These are phyloP conservation scores for Drosophila suzukii DNA, from an alignment of 1,140 invertebrate species.

Conservation along the genomic window DNA sequence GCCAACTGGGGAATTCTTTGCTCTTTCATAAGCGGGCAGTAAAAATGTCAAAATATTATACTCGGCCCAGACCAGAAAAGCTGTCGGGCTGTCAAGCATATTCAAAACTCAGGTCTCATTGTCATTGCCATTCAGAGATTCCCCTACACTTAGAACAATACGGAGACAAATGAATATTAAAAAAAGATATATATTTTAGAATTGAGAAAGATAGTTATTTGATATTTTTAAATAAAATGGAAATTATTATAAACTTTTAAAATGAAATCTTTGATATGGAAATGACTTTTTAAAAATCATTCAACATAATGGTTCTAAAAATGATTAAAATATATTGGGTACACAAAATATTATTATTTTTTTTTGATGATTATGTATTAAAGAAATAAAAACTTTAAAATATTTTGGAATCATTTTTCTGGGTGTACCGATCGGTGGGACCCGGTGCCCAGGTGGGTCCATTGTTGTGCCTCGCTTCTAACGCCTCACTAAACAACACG, in stretches of 20 bases:
- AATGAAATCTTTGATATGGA: too few relatives aligned
- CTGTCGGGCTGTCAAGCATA: conserved; percentile 75
- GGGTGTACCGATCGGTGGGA: neutral
- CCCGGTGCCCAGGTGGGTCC: conserved; percentile 33
- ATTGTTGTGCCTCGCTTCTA: conserved; percentile 72
- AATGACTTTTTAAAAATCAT: too few relatives aligned
- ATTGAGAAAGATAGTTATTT: too few relatives aligned
- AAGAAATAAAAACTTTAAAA: too few relatives aligned
- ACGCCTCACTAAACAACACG: conserved; percentile 81
- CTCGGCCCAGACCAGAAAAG: conserved; percentile 40
- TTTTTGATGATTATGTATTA: too few relatives aligned
- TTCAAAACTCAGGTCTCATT: conserved; percentile 63
- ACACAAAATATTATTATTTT: too few relatives aligned
- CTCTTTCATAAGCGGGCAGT: conserved; percentile 74
- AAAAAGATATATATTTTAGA: neutral
- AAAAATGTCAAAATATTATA: conserved; percentile 82
- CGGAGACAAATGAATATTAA: neutral
- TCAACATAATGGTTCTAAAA: too few relatives aligned
- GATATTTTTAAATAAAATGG: too few relatives aligned
- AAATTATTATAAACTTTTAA: too few relatives aligned
- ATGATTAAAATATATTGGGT: too few relatives aligned
- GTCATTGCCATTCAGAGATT: conserved; percentile 53
- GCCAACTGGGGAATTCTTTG: conserved; percentile 63
- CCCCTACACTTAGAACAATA: too few relatives aligned
- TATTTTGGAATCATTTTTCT: neutral